Base-by-base conservation (phyloP, 1,140 invertebrate species). In the Archivesica marissinica region DNA sequence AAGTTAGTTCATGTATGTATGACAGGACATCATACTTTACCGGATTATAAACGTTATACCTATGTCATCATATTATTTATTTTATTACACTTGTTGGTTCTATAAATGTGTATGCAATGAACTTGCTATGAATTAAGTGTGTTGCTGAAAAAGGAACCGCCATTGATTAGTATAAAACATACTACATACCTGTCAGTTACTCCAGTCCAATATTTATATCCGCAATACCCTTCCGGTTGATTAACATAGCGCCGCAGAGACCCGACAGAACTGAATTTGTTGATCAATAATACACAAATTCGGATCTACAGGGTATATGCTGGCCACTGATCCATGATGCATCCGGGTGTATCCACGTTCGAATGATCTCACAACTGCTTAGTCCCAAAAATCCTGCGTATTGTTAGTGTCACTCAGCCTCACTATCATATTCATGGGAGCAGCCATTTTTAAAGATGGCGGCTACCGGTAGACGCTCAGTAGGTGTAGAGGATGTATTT, bases 211-310 rank as follows among this genome's bases (percentile, higher is more conserved):
- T 6, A 28, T n/a, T n/a, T 59, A 59, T 3, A 28, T 59, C 54
- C 54, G 33, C n/a, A 28, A 28, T 59, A 30, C 33, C 23, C n/a
- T 59, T 7, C 23, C 28, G 15, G 39, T 15, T 44, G 66, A 30
- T 11, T 35, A 56, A 54, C 41, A 41, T 41, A 70, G 87, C 81
- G 76, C 64, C n/a, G 78, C 78, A 80, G 20, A 68, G 88, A 89
- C 88, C 88, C 88, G 88, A 87, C 88, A 89, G 88, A 89, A 88
- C 88, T 87, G 88, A 89, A 89, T 89, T 89, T 89, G 88, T 89
- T 59, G 86, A 41, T 61, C 30, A 72, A 56, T 41, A 23, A 64
- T 72, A 61, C 52, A 89, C 88, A 89, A 88, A 89, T 89, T 86
- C 88, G 87, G 78, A 23, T 80, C 70, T 80, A 39, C 41, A 33